Evolutionary conservation across 2,113 vertebrate genomes (phyloP).

Genomic region (Grammomys surdaster): DNA sequence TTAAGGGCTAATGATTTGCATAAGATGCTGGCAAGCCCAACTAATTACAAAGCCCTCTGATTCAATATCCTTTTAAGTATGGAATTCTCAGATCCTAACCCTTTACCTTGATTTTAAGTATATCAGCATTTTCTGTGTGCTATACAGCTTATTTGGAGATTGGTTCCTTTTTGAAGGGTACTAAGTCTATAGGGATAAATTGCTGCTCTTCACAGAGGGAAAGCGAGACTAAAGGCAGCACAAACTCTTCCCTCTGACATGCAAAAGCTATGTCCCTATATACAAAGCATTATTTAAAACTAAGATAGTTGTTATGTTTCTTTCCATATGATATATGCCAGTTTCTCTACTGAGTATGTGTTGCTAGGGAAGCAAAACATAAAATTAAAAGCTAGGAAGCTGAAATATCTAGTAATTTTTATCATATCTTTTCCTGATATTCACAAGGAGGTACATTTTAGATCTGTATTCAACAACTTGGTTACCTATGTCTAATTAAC

Average conservation of each 20-base stretch:
- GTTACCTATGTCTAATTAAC: background rate
- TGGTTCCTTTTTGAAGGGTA: background rate
- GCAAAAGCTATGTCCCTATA: background rate
- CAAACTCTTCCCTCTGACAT: background rate
- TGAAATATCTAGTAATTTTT: background rate
- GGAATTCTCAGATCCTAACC: background rate
- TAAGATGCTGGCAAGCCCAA: background rate
- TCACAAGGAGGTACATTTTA: background rate
- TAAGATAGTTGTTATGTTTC: background rate
- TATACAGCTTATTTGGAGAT: background rate
- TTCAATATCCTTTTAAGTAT: background rate
- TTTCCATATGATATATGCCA: background rate
- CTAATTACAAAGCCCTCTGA: background rate
- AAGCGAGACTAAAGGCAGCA: background rate
- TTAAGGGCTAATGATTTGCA: background rate
- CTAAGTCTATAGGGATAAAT: background rate
- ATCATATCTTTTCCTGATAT: background rate
- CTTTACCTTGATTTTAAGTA: background rate
- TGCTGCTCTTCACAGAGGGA: background rate
- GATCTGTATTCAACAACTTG: background rate
- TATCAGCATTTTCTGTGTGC: background rate
- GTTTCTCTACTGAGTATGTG: background rate
- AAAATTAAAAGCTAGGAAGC: background rate
- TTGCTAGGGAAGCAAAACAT: background rate
- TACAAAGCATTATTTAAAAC: conserved; percentile 19